Evolutionary conservation across 2,113 vertebrate genomes (phyloP).

Genomic region (Chascanopsetta lugubris): DNA sequence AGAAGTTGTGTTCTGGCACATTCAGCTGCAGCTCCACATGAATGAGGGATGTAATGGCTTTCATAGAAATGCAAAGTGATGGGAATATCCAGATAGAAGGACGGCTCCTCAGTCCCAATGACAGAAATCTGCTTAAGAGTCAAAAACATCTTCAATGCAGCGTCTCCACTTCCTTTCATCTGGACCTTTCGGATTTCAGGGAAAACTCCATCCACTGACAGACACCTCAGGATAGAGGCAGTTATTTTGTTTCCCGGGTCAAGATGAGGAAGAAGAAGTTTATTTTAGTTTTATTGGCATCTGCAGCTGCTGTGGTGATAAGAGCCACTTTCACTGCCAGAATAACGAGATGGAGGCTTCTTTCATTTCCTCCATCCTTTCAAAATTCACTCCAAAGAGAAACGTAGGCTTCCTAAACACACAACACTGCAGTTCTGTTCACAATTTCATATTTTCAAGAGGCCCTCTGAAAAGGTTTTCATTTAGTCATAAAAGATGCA

Average conservation of each 20-base stretch:
- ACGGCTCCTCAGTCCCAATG: neutral
- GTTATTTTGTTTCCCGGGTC: neutral
- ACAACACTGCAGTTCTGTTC: too few relatives aligned
- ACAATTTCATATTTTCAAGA: too few relatives aligned
- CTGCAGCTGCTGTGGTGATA: too few relatives aligned
- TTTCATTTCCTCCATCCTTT: neutral
- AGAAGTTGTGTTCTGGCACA: neutral
- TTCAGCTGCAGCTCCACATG: neutral
- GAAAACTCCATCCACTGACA: neutral
- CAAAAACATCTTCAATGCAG: neutral
- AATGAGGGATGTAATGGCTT: neutral
- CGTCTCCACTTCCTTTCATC: neutral
- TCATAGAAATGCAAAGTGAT: neutral
- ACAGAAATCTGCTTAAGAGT: neutral
- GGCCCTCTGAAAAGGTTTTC: too few relatives aligned
- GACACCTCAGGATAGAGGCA: neutral
- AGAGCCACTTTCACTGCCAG: too few relatives aligned
- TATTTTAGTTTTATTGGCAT: neutral
- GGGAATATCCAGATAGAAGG: too few relatives aligned
- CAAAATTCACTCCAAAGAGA: too few relatives aligned
- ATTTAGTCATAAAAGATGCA: neutral
- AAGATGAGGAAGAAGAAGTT: neutral
- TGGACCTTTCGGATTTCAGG: neutral
- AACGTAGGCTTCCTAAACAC: too few relatives aligned
- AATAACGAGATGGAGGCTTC: neutral